Evolutionary conservation across 2,797 vertebrate genomes (phyloP), one percentile per base, ranked within the genome.

Genomic region (Kryptolebias ocellatus): DNA sequence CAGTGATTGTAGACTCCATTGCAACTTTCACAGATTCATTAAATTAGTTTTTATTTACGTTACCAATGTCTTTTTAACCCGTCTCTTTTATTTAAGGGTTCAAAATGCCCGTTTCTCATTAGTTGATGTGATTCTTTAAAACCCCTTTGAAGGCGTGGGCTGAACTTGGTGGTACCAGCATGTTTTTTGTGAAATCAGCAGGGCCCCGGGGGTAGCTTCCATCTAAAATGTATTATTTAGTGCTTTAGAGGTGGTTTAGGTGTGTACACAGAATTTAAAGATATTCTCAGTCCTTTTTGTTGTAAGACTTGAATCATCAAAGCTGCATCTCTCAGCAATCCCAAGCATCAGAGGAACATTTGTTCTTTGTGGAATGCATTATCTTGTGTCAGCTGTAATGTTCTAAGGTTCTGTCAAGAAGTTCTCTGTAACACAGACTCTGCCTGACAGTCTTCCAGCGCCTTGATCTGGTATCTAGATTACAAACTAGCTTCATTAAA

Each of bases 251-350:
- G 44, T 44, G 49, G 9, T 47, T 27, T 49, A 28, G 16, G n/a
- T 58, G 28, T 71, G 10, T 52, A 51, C 47, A 29, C 46, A 50
- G 0, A 46, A 15, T 59, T 49, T 64, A 46, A 53, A 74, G 11
- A 27, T 20, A n/a, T 70, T 49, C 15, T 52, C 52, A 61, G 18
- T 28, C 12, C 12, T 37, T 29, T 45, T 58, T 31, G 27, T 31
- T 24, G 1, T 8, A 50, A 51, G 20, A 44, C 34, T 14, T 1
- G 45, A 79, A 66, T 66, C 46, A 75, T 79, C 51, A 20, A 44
- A 61, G 12, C 39, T 34, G 29, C 58, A 60, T 8, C 70, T 60
- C 73, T 4, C n/a, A 69, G 56, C 65, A 81, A 84, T 71, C 68
- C 54, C 58, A 63, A 77, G 56, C 76, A 70, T 64, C 44, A 65